A percentile compares a stretch with the other conserved stretches of the same genome.
These are phyloP conservation scores for Ornithoptera priamus DNA, from an alignment of 2,888 invertebrate genomes.

Conservation along the genomic window DNA sequence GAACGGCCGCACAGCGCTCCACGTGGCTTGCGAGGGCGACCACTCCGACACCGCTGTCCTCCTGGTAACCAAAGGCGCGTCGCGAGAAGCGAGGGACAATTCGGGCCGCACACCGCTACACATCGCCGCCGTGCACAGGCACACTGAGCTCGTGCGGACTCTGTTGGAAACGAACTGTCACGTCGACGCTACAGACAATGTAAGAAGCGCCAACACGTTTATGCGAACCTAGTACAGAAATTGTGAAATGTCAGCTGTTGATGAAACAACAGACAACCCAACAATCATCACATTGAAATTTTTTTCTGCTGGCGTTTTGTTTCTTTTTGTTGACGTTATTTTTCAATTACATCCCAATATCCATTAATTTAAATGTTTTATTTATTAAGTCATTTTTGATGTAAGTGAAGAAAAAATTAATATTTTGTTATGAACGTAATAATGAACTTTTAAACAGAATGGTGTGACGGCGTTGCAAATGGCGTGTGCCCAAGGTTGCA, in stretches of 20 bases:
- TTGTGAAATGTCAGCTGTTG: slow-evolving; percentile 8
- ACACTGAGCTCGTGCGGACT: slow-evolving; percentile 85
- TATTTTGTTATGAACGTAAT: neutral
- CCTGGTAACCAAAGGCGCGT: slow-evolving; percentile 80
- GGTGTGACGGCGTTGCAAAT: slow-evolving; percentile 85
- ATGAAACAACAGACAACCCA: neutral
- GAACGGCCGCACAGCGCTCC: slow-evolving; percentile 82
- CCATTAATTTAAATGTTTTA: too few species aligned
- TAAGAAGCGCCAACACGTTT: slow-evolving; percentile 42
- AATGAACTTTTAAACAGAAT: slow-evolving; percentile 65
- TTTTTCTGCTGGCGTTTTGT: neutral
- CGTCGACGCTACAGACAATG: slow-evolving; percentile 75
- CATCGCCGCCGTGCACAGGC: slow-evolving; percentile 87
- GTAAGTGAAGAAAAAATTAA: too few species aligned
- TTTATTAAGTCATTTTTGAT: too few species aligned
- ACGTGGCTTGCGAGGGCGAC: slow-evolving; percentile 85
- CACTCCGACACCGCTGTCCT: slow-evolving; percentile 81
- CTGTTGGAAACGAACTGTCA: slow-evolving; percentile 84
- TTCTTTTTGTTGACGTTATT: neutral
- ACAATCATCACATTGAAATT: neutral
- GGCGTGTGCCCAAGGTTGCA: slow-evolving; percentile 84
- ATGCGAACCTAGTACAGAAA: slow-evolving; percentile 29
- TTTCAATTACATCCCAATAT: neutral
- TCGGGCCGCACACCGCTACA: slow-evolving; percentile 88
- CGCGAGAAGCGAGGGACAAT: slow-evolving; percentile 84